These are phyloP conservation scores for Micronycteris hirsuta DNA, from an alignment of 2,113 vertebrate species.

Conservation along the genomic window DNA sequence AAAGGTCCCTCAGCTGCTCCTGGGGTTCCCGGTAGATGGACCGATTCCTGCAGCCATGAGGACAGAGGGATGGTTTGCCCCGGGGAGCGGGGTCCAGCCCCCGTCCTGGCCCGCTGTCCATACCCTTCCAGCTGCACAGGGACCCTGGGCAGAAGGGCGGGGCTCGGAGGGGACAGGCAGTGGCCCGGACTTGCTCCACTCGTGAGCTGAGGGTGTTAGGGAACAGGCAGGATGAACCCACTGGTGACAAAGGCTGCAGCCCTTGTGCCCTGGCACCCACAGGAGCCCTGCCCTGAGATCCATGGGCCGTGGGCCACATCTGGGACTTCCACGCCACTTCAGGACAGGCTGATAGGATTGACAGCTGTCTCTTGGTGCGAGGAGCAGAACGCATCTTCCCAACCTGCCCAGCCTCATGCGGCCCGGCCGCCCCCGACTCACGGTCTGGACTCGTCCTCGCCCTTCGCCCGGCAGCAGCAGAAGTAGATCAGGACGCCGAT, in stretches of 20 bases:
- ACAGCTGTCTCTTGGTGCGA: neutral
- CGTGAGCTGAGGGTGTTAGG: fast-evolving
- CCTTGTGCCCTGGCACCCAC: fast-evolving
- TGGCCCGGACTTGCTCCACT: neutral
- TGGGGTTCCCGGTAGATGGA: neutral
- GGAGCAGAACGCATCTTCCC: neutral
- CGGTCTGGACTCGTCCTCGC: constrained; percentile 68
- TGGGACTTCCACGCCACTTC: neutral
- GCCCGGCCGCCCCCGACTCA: constrained; percentile 62
- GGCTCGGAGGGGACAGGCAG: neutral
- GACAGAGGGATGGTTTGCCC: neutral
- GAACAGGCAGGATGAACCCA: no score
- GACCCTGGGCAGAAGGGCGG: neutral
- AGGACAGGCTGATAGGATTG: neutral
- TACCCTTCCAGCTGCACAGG: neutral
- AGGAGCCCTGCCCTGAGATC: neutral
- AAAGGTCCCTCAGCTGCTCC: neutral
- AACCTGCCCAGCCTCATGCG: neutral
- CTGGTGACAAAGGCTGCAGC: neutral
- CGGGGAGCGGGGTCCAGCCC: neutral
- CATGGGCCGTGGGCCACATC: fast-evolving
- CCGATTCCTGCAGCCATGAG: neutral
- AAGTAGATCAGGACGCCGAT: constrained; percentile 84
- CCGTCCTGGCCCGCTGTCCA: fast-evolving
- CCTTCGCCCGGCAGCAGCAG: constrained; percentile 80